Conservation (phyloP, 2,113 vertebrate species). For the Ceyx margarethae region DNA sequence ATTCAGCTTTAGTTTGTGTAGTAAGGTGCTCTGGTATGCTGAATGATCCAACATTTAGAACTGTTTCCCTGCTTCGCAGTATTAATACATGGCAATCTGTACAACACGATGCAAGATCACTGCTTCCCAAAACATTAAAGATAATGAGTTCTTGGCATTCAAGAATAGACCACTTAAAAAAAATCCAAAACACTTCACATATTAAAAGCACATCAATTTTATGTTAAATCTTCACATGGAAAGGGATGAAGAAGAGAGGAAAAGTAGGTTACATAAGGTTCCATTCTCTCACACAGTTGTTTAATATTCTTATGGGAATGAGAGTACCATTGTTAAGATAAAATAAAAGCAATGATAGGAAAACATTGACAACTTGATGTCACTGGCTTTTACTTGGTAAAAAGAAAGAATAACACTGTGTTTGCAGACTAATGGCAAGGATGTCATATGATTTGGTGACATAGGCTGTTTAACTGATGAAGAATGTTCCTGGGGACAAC, state of each 20-base stretch:
- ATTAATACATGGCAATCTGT: neutral
- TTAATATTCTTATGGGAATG: neutral
- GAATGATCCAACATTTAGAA: neutral
- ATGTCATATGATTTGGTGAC: neutral
- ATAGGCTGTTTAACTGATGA: neutral
- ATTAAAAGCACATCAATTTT: neutral
- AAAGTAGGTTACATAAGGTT: neutral
- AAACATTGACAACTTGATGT: neutral
- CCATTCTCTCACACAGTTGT: neutral
- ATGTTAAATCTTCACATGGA: neutral
- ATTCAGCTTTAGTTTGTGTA: neutral
- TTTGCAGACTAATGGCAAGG: neutral
- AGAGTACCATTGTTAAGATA: neutral
- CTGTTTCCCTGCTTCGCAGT: neutral
- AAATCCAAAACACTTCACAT: neutral
- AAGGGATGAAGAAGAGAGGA: neutral
- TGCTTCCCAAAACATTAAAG: neutral
- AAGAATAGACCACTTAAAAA: neutral
- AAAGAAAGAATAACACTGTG: neutral
- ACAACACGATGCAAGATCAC: neutral
- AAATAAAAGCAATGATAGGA: neutral
- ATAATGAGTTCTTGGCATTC: neutral
- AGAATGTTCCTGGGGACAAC: neutral
- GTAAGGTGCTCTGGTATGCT: neutral
- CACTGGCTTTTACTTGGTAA: neutral